Evolutionary conservation across 2,797 vertebrate genomes (phyloP).

Genomic region (Pangasius macronema): DNA sequence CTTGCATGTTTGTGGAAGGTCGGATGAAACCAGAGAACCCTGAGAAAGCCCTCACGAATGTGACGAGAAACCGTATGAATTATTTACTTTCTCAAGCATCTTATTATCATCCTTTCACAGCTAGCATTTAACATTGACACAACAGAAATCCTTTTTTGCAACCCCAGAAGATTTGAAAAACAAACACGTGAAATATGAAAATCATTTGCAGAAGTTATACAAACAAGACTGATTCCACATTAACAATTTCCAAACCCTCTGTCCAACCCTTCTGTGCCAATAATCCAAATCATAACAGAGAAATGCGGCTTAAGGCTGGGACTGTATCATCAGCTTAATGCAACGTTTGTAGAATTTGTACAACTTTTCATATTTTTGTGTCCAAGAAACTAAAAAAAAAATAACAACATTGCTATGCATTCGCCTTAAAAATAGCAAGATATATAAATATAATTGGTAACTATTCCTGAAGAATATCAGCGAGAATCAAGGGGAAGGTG

Average conservation of each 20-base stretch:
- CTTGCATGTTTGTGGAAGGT: not conserved
- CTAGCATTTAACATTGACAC: not conserved
- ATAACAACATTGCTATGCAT: not conserved
- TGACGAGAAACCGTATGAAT: not conserved
- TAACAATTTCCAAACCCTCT: not conserved
- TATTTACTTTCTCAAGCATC: not conserved
- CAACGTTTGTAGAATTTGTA: not conserved
- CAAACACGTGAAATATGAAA: conserved; percentile 6
- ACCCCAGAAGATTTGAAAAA: not conserved
- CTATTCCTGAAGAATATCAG: not conserved
- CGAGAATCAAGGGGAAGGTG: too few relatives aligned
- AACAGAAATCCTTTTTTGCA: not conserved
- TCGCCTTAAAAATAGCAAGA: not conserved
- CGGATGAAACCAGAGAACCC: not conserved
- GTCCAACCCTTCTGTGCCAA: not conserved
- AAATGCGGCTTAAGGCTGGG: not conserved
- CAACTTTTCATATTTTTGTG: not conserved
- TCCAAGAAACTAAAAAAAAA: not conserved
- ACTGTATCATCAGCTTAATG: not conserved
- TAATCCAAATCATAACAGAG: not conserved
- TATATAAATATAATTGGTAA: not conserved
- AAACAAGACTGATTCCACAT: conserved; percentile 6
- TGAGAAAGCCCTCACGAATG: not conserved
- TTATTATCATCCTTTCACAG: not conserved
- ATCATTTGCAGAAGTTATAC: conserved; percentile 12